Conservation (phyloP, 2,888 invertebrate species). For the Aleiodes testaceus region DNA sequence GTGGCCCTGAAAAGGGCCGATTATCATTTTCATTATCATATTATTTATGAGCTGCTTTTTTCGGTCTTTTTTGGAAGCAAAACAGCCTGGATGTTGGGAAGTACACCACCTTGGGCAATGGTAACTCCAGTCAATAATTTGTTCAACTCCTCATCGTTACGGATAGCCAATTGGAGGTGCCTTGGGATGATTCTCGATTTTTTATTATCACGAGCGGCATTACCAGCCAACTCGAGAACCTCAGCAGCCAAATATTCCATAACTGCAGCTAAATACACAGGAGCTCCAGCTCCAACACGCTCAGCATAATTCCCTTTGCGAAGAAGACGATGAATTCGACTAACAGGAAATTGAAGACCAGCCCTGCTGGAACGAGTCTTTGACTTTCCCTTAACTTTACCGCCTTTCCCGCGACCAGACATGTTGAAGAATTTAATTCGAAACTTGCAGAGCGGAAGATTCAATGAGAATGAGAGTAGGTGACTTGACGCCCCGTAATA, state of each 20-base stretch:
- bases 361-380: conserved; percentile 75
- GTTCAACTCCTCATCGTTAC: conserved; percentile 88
- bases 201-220: conserved; percentile 81
- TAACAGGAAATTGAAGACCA: conserved; percentile 77
- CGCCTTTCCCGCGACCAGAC: conserved; percentile 59
- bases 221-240: conserved; percentile 80
- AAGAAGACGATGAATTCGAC: conserved; percentile 77
- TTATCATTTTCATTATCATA: conserved; percentile 33
- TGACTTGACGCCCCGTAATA: not conserved
- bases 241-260: conserved; percentile 82
- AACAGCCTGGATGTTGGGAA: conserved; percentile 85
- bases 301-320: conserved; percentile 79
- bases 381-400: conserved; percentile 58
- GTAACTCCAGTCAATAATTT: conserved; percentile 84
- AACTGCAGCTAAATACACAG: conserved; percentile 77
- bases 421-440: conserved; percentile 42
- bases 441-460: not conserved
- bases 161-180: conserved; percentile 84
- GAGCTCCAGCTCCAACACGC: conserved; percentile 75
- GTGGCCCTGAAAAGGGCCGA: conserved; percentile 45
- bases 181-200: conserved; percentile 81
- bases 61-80: conserved; percentile 83
- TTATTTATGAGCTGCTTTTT: conserved; percentile 52
- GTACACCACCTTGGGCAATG: conserved; percentile 87
- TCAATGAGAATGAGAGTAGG: too few species aligned